Conservation (phyloP, 2,113 vertebrate genomes). For the Excalfactoria chinensis region DNA sequence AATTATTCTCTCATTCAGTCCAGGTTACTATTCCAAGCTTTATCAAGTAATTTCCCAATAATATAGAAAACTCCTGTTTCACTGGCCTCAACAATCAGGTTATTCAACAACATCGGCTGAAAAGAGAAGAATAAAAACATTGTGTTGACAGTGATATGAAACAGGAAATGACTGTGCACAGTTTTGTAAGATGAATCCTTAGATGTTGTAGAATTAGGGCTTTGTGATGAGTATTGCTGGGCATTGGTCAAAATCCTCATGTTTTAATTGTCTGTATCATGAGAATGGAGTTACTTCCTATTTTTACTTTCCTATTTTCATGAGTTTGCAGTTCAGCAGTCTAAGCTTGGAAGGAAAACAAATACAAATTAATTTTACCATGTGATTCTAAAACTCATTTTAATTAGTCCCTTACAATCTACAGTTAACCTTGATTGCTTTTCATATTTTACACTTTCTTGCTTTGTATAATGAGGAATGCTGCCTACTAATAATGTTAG, state of each 20-base stretch:
- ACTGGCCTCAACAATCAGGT: neutral
- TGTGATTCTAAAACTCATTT: constrained; percentile 46
- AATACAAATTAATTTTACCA: constrained; percentile 54
- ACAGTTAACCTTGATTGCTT: constrained; percentile 38
- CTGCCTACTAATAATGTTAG: constrained; percentile 22
- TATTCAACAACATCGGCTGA: neutral
- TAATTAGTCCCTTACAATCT: constrained; percentile 52
- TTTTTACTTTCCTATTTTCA: constrained; percentile 48
- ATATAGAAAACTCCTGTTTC: neutral
- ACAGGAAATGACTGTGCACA: neutral
- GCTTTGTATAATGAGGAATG: constrained; percentile 31
- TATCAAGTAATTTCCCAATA: constrained; percentile 9
- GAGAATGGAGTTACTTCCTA: constrained; percentile 31
- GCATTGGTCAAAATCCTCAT: constrained; percentile 19
- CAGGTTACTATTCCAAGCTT: constrained; percentile 27
- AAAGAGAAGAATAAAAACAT: neutral
- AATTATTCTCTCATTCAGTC: constrained; percentile 62
- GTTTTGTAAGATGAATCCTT: constrained; percentile 17
- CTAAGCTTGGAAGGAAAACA: constrained; percentile 43
- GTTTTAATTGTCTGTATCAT: constrained; percentile 20
- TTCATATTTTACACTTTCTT: constrained; percentile 45
- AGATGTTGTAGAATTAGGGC: constrained; percentile 8
- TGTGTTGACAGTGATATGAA: neutral
- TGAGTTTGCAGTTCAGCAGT: constrained; percentile 50
- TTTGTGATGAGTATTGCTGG: constrained; percentile 49